Evolutionary conservation across 2,113 vertebrate species (phyloP), one percentile per base, ranked within the genome.

Genomic region (Corythaixoides concolor): DNA sequence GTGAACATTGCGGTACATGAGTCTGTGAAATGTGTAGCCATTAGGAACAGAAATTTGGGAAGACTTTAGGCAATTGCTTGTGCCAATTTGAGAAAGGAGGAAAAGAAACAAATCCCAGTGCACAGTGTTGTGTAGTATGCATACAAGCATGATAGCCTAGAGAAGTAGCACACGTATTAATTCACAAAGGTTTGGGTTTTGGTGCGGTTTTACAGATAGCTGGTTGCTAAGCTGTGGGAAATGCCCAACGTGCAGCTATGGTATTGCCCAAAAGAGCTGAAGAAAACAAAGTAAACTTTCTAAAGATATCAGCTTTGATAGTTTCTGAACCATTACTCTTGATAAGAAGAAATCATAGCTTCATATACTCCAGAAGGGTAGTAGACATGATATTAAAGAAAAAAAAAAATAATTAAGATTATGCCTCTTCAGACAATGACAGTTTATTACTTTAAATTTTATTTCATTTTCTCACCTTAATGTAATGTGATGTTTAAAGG

Each of bases 241-340:
- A 85, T 98, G 97, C 95, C 98, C 98, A 82, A 97, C 98, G 95
- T 98, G 98, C 45, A 98, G 97, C 94, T 98, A 93, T 62, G 97
- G 98, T 95, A 97, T 98, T 96, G 94, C 98, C 67, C 98, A 97
- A 96, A 84, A 97, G 97, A 75, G 82, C 67, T 21, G 85, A 97
- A 83, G 97, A 66, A 90, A 64, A 72, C 41, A 85, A 93, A 93
- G 28, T n/a, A 62, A 67, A 68, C 72, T 49, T 90, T 89, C 37
- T 55, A 33, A 69, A 62, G 43, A 30, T 56, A 72, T 55, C 79
- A 73, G 50, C 49, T 47, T 79, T 49, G 37, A 28, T 52, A 26
- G 30, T 63, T 91, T 92, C 58, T 58, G 69, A 24, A 73, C 32
- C 12, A 21, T 53, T 87, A 68, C 22, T 30, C 43, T 66, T 90